Evolutionary conservation across 2,797 vertebrate species (phyloP).

Genomic region (Potorous gilbertii): DNA sequence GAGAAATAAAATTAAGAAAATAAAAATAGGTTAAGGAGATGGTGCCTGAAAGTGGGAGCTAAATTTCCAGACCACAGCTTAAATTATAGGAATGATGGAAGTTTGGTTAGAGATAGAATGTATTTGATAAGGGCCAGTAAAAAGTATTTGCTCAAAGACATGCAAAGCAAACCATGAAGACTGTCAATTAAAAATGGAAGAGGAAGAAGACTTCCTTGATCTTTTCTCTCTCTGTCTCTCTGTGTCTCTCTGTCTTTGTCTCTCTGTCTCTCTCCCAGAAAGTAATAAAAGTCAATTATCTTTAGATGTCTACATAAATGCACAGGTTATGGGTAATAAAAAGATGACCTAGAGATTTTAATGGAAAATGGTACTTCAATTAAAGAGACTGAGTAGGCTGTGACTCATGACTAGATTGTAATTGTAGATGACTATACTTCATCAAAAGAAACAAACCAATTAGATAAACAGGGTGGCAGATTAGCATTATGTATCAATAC

Average conservation of each 20-base stretch:
- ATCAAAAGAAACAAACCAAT: neutral
- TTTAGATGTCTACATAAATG: neutral
- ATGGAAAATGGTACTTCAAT: neutral
- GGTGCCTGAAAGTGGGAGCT: neutral
- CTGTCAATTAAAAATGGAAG: neutral
- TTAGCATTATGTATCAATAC: neutral
- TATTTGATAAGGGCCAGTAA: neutral
- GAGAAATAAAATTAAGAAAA: neutral
- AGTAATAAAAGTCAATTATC: neutral
- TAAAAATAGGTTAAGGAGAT: neutral
- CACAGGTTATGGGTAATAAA: neutral
- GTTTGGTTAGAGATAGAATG: neutral
- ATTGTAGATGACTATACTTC: neutral
- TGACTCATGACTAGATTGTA: neutral
- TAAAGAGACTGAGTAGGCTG: neutral
- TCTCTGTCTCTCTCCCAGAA: too few relatives aligned
- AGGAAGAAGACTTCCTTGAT: neutral
- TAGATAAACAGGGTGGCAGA: neutral
- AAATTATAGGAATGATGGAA: neutral
- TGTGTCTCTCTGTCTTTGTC: too few relatives aligned
- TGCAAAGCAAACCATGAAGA: neutral
- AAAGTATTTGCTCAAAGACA: neutral
- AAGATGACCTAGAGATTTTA: neutral
- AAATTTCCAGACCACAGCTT: neutral
- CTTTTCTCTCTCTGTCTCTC: too few relatives aligned